Conservation (phyloP, 2,888 invertebrate species). For the Diarsia rubi region DNA sequence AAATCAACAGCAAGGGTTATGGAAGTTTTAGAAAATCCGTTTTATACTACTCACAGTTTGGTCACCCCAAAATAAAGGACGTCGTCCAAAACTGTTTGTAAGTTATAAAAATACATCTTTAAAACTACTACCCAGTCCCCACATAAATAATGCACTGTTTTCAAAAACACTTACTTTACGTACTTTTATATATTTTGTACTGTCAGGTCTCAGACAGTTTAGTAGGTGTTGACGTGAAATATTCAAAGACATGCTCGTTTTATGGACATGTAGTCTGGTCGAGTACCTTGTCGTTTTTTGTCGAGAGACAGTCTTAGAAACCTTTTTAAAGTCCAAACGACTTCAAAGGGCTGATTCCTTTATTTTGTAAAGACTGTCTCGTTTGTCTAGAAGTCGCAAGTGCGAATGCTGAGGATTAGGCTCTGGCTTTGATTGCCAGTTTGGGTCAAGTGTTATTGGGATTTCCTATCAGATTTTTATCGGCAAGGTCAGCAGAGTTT, state of each 20-base stretch:
- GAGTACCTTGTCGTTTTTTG: neutral
- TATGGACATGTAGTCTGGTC: too few species aligned
- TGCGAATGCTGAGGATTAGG: too few species aligned
- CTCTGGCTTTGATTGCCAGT: too few species aligned
- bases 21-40: neutral
- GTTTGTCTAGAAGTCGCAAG: too few species aligned
- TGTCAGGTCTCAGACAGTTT: constrained; percentile 12
- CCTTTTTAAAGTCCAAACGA: too few species aligned
- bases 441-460: too few species aligned
- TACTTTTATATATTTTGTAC: constrained; percentile 9
- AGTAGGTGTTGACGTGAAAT: constrained; percentile 23
- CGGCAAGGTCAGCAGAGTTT: too few species aligned
- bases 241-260: constrained; percentile 36
- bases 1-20: neutral
- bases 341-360: neutral
- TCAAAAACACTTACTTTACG: neutral
- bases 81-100: neutral
- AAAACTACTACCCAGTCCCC: constrained; percentile 1
- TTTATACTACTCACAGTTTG: neutral
- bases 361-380: neutral
- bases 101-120: neutral
- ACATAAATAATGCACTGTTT: neutral
- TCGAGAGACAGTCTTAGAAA: neutral
- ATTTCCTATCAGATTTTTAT: too few species aligned
- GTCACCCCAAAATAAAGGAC: constrained; percentile 1